Conservation (phyloP, 92 coral and sea anemone species). For the Epizoanthus illoricatus region DNA sequence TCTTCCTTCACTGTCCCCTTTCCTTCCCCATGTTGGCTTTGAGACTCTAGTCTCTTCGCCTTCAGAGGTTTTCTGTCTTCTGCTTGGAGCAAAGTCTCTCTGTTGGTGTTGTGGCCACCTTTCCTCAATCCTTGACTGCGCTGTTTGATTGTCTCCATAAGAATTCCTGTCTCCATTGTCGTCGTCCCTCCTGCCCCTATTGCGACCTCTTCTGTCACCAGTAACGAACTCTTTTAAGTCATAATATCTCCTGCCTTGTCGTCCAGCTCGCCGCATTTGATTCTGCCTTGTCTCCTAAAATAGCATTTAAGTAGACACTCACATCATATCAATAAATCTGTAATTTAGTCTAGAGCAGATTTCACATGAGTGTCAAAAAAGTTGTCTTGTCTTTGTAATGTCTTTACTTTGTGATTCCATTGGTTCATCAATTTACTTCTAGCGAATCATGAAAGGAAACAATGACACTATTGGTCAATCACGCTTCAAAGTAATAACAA, state of each 20-base stretch:
- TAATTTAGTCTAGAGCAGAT: too few species aligned
- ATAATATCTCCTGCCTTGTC: constrained; percentile 64
- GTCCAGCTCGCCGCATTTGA: constrained; percentile 64
- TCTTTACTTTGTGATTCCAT: too few species aligned
- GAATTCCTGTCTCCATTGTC: constrained; percentile 22
- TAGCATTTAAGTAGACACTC: neutral
- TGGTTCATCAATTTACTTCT: too few species aligned
- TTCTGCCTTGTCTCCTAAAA: constrained; percentile 43
- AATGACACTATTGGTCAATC: too few species aligned
- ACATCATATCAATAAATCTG: neutral
- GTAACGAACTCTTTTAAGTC: constrained; percentile 72
- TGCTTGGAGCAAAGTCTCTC: neutral
- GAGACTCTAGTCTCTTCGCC: constrained; percentile 20
- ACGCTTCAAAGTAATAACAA: too few species aligned
- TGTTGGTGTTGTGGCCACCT: constrained; percentile 1
- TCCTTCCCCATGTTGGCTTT: constrained; percentile 20
- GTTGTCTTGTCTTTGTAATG: too few species aligned
- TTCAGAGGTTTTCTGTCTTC: neutral
- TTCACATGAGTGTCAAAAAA: too few species aligned
- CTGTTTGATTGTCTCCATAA: constrained; percentile 24
- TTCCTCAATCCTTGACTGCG: neutral
- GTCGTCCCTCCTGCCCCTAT: constrained; percentile 28
- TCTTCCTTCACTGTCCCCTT: neutral
- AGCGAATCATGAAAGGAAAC: too few species aligned
- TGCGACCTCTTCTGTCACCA: constrained; percentile 47